A percentile compares a stretch with the other conserved stretches of the same genome.
Evolutionary conservation across 2,888 invertebrate genomes (phyloP).

Genomic region (Macrophya alboannulata): DNA sequence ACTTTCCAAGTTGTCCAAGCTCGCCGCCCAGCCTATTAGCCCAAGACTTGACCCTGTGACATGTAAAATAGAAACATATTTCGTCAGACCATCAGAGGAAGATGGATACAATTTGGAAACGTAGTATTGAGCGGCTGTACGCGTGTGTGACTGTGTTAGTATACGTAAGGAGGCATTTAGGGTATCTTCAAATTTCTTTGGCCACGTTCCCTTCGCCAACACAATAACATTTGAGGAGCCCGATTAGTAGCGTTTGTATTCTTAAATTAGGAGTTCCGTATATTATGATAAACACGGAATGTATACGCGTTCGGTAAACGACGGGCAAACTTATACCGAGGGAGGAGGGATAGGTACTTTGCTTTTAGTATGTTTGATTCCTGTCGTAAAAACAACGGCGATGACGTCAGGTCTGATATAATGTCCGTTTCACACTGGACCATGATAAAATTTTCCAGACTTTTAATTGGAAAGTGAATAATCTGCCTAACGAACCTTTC

Average conservation of each 20-base stretch:
- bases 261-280: slow-evolving; percentile 1
- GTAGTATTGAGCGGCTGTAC: not conserved
- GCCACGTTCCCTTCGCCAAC: not conserved
- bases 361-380: slow-evolving; percentile 7
- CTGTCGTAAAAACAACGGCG: not conserved
- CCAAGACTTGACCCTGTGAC: slow-evolving; percentile 89
- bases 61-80: not conserved
- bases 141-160: not conserved
- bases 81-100: not conserved
- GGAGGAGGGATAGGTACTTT: not conserved
- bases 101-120: not conserved
- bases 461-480: no score
- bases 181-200: not conserved
- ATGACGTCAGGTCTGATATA: not conserved
- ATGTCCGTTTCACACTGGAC: not conserved
- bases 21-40: slow-evolving; percentile 91
- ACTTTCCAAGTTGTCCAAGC: slow-evolving; percentile 90
- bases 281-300: not conserved
- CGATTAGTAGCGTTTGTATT: slow-evolving; percentile 17
- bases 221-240: not conserved
- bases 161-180: not conserved
- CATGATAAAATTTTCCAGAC: no score
- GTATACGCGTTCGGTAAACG: not conserved
- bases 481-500: no score
- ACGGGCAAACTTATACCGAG: not conserved